Conservation (phyloP, 2,888 invertebrate species). For the Pseudoips prasinana region DNA sequence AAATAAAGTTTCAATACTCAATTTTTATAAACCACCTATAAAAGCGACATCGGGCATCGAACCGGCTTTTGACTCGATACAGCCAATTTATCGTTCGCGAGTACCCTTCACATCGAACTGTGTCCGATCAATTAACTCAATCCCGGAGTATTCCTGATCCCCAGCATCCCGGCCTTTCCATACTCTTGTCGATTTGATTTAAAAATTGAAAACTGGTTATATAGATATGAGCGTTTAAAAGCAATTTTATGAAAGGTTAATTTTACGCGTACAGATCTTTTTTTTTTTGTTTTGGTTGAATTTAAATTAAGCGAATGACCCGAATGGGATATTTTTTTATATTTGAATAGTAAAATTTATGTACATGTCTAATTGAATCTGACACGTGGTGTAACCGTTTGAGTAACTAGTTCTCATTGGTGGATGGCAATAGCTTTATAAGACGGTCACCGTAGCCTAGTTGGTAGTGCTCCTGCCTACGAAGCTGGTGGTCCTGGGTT, state of each 20-base stretch:
- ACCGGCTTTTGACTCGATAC: conserved; percentile 28
- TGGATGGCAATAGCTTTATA: too few relatives aligned
- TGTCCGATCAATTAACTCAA: conserved; percentile 38
- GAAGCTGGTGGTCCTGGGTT: too few relatives aligned
- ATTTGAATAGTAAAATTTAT: too few relatives aligned
- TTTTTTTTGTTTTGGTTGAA: conserved; percentile 1
- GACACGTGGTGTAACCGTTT: too few relatives aligned
- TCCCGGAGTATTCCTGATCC: conserved; percentile 26
- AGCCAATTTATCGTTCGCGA: conserved; percentile 33
- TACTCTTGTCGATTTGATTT: conserved; percentile 28
- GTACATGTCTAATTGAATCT: too few relatives aligned
- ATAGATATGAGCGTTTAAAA: conserved; percentile 10
- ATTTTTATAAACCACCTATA: conserved; percentile 19
- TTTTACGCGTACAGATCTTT: conserved; percentile 10
- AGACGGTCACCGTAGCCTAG: too few relatives aligned
- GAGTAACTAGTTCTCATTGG: too few relatives aligned
- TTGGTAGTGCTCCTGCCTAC: too few relatives aligned
- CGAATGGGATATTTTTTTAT: too few relatives aligned
- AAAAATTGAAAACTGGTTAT: conserved; percentile 27
- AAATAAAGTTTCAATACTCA: conserved; percentile 21
- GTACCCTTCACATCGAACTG: conserved; percentile 30
- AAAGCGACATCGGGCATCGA: conserved; percentile 14
- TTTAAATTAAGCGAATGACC: too few relatives aligned
- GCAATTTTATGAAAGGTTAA: conserved; percentile 13
- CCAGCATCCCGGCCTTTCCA: conserved; percentile 12